A percentile compares a stretch with the other conserved stretches of the same genome.
These are phyloP conservation scores for Anguilla pacifica DNA, from an alignment of 2,797 vertebrate species.

Conservation along the genomic window DNA sequence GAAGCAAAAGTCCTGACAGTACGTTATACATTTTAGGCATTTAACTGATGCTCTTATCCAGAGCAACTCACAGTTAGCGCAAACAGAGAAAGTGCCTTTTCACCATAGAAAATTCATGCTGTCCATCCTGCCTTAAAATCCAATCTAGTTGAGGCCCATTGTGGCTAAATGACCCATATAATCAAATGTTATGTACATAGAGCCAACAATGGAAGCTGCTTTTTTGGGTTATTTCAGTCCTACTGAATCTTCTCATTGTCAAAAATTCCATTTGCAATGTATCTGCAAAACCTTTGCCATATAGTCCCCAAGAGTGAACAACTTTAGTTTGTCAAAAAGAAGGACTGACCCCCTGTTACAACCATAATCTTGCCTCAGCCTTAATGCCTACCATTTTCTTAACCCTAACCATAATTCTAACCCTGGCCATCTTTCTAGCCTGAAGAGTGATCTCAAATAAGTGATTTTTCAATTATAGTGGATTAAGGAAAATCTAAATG, in stretches of 20 bases:
- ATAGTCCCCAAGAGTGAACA: background rate
- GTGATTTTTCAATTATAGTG: too few relatives aligned
- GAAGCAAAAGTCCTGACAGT: background rate
- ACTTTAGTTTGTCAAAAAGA: too few relatives aligned
- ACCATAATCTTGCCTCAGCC: too few relatives aligned
- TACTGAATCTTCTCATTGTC: background rate
- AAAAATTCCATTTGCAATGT: background rate
- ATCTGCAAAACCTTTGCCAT: background rate
- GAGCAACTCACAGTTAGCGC: too few relatives aligned
- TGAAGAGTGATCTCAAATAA: too few relatives aligned
- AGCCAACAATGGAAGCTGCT: background rate
- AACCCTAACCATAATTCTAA: too few relatives aligned
- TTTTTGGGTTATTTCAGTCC: background rate
- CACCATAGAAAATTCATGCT: background rate
- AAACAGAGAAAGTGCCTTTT: background rate
- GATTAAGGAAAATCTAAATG: too few relatives aligned
- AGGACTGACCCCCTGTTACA: too few relatives aligned
- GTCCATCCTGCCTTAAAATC: background rate
- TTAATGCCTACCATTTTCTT: too few relatives aligned
- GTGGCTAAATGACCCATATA: background rate
- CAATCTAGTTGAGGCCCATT: background rate
- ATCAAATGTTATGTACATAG: background rate
- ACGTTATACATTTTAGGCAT: background rate
- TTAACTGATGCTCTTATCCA: too few relatives aligned
- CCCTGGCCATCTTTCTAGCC: too few relatives aligned